phyloP scores from a whole-genome alignment of 92 coral and sea anemone genomes.

The Parazoanthus swiftii region DNA sequence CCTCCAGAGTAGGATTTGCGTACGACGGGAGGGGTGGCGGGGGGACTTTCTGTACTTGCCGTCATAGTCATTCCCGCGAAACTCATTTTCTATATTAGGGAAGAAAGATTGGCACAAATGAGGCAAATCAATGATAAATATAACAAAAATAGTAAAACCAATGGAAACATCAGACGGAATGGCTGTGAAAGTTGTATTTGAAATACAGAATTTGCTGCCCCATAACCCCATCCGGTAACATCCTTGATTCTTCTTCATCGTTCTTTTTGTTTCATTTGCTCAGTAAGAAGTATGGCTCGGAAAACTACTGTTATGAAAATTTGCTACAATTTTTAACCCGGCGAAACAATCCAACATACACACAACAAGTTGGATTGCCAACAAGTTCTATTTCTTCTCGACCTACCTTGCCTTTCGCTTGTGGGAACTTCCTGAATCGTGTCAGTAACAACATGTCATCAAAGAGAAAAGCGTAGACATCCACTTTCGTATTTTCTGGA shows the following conservation, averaged over 20 bases:
- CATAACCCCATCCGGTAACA: no score
- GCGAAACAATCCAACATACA: not conserved
- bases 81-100: slow-evolving; percentile 71
- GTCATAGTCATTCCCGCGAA: slow-evolving; percentile 63
- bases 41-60: slow-evolving; percentile 70
- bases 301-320: not conserved
- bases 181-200: not conserved
- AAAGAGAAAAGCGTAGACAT: slow-evolving; percentile 86
- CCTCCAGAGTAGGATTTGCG: slow-evolving; percentile 66
- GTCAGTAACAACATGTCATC: slow-evolving; percentile 98
- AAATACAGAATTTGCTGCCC: not conserved
- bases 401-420: slow-evolving; percentile 66
- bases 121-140: not conserved
- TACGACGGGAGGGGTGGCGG: slow-evolving; percentile 77
- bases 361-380: not conserved
- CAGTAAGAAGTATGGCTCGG: not conserved
- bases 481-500: slow-evolving; percentile 92
- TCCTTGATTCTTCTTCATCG: no score
- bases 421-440: slow-evolving; percentile 72
- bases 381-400: not conserved
- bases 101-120: slow-evolving; percentile 1
- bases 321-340: not conserved
- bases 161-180: not conserved
- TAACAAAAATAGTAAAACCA: not conserved
- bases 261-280: not conserved